Evolutionary conservation across 2,797 vertebrate genomes (phyloP).

Genomic region (Loriculus beryllinus): DNA sequence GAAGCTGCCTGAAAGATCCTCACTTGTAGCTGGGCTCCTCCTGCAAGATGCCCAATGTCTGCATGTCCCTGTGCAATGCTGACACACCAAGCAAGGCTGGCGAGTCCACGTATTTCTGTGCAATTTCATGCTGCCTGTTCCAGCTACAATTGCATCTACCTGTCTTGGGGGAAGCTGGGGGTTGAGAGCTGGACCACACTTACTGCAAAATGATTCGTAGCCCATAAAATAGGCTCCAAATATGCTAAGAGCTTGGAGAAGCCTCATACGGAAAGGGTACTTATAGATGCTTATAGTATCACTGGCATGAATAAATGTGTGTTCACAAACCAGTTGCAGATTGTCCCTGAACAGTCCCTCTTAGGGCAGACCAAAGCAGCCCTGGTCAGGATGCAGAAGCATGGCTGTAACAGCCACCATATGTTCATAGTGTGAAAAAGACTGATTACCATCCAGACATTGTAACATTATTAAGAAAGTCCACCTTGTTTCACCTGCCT

Average conservation of each 20-base stretch:
- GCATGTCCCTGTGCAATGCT: background rate
- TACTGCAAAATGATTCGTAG: background rate
- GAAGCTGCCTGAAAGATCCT: background rate
- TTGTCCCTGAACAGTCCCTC: background rate
- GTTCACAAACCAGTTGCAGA: background rate
- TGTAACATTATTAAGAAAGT: background rate
- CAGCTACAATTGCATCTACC: background rate
- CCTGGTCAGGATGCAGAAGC: background rate
- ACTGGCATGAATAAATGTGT: background rate
- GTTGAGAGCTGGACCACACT: background rate
- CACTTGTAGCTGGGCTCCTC: background rate
- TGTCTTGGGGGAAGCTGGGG: background rate
- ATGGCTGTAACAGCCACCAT: rapidly evolving
- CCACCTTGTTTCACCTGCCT: background rate
- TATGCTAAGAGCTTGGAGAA: background rate
- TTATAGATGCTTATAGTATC: background rate
- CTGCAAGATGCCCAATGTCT: background rate
- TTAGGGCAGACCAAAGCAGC: background rate
- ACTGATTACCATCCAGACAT: background rate
- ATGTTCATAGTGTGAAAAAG: rapidly evolving
- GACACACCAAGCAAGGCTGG: background rate
- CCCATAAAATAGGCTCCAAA: background rate
- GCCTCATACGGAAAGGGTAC: background rate
- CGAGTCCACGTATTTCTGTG: background rate
- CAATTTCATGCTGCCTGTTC: background rate